Conservation (phyloP, 2,888 invertebrate genomes). For the Tridacna gigas region DNA sequence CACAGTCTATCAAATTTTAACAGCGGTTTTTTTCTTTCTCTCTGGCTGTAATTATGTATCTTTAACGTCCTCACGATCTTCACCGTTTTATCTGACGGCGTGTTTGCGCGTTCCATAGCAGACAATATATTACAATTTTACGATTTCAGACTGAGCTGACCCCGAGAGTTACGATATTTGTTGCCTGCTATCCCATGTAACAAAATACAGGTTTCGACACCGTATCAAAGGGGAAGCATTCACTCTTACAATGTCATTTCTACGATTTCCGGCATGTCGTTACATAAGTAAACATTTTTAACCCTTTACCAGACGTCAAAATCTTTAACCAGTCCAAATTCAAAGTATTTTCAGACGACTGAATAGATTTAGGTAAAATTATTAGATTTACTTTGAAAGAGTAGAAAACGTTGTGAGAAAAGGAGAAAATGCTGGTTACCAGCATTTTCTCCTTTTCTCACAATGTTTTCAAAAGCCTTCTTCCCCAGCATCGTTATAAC, state of each 20-base stretch:
- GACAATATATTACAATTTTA: background rate
- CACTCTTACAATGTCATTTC: background rate
- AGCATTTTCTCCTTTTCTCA: background rate
- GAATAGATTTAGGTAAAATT: no score
- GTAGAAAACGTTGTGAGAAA: background rate
- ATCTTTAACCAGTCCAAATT: no score
- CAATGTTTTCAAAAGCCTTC: background rate
- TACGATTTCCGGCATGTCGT: no score
- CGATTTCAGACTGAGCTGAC: background rate
- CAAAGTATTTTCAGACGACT: no score
- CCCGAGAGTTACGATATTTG: background rate
- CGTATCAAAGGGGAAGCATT: constrained; percentile 2
- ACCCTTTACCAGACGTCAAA: no score
- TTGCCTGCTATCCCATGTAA: background rate
- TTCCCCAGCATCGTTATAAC: no score
- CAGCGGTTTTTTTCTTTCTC: no score
- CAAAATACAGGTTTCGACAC: background rate
- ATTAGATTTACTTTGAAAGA: no score
- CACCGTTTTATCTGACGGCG: background rate
- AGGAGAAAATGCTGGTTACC: background rate
- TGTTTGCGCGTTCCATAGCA: background rate
- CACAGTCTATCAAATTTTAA: no score
- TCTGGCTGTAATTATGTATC: no score
- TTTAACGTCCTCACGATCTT: no score
- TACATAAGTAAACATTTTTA: no score